Percentiles rank a stretch among this genome's conserved stretches.
Evolutionary conservation across 2,888 invertebrate genomes (phyloP).

Genomic region (Melanostoma scalare): DNA sequence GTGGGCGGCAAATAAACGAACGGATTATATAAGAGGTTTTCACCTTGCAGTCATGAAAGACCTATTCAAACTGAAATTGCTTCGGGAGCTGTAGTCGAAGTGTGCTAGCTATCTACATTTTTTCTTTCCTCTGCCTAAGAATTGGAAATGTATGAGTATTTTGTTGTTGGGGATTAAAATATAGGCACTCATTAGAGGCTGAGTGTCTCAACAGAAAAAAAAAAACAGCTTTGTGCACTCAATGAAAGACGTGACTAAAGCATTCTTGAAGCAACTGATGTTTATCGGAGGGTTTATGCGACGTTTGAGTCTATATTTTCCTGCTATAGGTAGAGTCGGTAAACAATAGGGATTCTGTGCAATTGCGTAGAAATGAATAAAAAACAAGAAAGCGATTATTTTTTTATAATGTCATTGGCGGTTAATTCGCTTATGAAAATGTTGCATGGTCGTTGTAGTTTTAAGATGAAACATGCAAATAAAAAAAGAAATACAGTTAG

Average conservation of each 20-base stretch:
- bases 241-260: slow-evolving; percentile 33
- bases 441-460: too few relatives aligned
- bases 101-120: slow-evolving; percentile 12
- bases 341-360: too few relatives aligned
- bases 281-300: not conserved
- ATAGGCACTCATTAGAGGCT: not conserved
- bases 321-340: too few relatives aligned
- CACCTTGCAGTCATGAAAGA: slow-evolving; percentile 54
- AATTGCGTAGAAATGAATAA: too few relatives aligned
- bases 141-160: slow-evolving; percentile 37
- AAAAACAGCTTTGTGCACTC: slow-evolving; percentile 2
- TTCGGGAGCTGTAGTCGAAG: slow-evolving; percentile 16
- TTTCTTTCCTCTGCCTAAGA: slow-evolving; percentile 6
- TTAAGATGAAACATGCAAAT: too few relatives aligned
- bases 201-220: not conserved
- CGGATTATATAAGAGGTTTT: slow-evolving; percentile 33
- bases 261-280: slow-evolving; percentile 10
- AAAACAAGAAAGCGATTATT: too few relatives aligned
- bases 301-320: too few relatives aligned
- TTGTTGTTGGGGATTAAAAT: slow-evolving; percentile 15
- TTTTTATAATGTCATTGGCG: too few relatives aligned
- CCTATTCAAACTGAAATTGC: slow-evolving; percentile 45
- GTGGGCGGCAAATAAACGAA: slow-evolving; percentile 28
- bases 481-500: too few relatives aligned
- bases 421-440: too few relatives aligned